Percentiles rank a stretch among this genome's conserved stretches.
phyloP scores from a whole-genome alignment of 2,113 vertebrate genomes.

The Hylia prasina region DNA sequence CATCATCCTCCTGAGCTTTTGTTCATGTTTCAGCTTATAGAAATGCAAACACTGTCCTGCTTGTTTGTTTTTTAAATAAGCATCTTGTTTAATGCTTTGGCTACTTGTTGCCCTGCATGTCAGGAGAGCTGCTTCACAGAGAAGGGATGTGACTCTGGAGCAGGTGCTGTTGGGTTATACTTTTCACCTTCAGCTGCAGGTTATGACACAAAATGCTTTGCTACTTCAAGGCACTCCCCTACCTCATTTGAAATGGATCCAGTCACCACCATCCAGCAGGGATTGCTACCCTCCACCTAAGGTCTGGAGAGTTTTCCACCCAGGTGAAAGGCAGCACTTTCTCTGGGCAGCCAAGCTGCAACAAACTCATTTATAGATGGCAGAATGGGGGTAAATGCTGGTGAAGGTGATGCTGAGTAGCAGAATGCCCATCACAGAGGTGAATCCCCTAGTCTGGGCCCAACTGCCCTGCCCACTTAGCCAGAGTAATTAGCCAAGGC shows the following conservation, averaged over 20 bases:
- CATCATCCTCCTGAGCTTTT: not conserved
- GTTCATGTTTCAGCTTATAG: not conserved
- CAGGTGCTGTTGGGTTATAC: not conserved
- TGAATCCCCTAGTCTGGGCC: not conserved
- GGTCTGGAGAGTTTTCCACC: not conserved
- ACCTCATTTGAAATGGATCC: not conserved
- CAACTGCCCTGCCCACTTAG: not conserved
- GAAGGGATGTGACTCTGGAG: not conserved
- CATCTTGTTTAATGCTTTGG: not conserved
- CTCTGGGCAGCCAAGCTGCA: not conserved
- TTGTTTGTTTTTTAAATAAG: not conserved
- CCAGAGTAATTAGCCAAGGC: not conserved
- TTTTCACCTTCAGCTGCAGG: not conserved
- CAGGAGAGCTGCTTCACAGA: not conserved
- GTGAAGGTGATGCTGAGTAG: not conserved
- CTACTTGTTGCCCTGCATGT: not conserved
- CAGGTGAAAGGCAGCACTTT: not conserved
- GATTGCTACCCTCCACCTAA: rapidly evolving
- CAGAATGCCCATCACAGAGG: not conserved
- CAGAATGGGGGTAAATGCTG: not conserved
- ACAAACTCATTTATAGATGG: not conserved
- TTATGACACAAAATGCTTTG: not conserved
- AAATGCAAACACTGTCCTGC: not conserved
- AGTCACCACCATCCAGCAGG: not conserved
- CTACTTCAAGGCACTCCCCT: not conserved